Evolutionary conservation across 2,888 invertebrate species (phyloP), one percentile per base, ranked within the genome.

Genomic region (Synergus umbraculus): DNA sequence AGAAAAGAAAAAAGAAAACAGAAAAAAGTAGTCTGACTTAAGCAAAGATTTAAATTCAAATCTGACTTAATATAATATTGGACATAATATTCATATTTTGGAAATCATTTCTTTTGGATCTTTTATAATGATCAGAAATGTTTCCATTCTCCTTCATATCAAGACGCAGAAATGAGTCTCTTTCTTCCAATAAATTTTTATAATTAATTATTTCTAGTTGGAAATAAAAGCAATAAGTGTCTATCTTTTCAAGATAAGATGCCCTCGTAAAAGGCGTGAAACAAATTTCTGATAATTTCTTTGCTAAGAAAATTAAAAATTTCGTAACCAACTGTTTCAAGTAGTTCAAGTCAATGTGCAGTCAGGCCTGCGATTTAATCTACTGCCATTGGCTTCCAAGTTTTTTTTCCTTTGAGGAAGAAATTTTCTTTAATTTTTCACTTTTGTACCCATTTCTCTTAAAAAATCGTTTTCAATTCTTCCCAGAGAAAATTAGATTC

Each of bases 281-380:
- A 69, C 46, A 69, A 67, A 67, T 67, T 46, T 22, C 22, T 43
- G 41, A 66, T 43, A 66, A 66, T 43, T 66, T 43, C 43, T 69
- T 49, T 29, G 7, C 49, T 69, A 46, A 13, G 49, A 49, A 69
- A 76, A 60, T 58, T 54, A 0, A 18, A 76, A 58, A 76, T 60
- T 41, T 60, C 12, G 58, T 43, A 58, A 43, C 41, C 12, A 76
- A 15, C 54, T 13, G 4, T 76, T 41, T 41, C 13, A 60, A 76
- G 76, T 76, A 76, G 76, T 76, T 12, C 15, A 63, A 76, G 13
- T 43, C 76, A 46, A 29, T 18, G 22, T 63, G 15, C 15, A 60
- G 76, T 76, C 76, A 76, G 76, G n/a, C 76, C 9, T n/a, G 13
- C 49, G 73, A 54, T 54, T 66, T 54, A 54, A 54, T 69, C 49